Evolutionary conservation across 37 sponge, comb jelly and placozoan genomes (phyloP), one percentile per base, ranked within the genome.

Genomic region (Agelas oroides): DNA sequence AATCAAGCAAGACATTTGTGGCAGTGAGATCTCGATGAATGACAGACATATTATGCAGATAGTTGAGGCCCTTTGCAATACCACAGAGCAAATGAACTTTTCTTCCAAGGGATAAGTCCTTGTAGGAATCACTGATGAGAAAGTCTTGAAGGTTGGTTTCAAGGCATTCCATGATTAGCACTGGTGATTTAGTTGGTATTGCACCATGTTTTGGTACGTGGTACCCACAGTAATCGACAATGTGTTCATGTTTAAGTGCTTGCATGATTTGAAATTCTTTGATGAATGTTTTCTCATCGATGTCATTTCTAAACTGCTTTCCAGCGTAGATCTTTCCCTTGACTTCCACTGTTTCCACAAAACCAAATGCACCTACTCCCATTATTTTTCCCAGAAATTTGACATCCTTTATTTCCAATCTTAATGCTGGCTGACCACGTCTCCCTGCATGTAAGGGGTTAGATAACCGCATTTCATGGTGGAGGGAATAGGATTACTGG

Each of bases 1-100:
- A 2, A 34, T 68, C 13, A 19, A 68, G 28, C 19, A 68, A 31
- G 20, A 68, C 69, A 33, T 68, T 68, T 68, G 35, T 33, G 1
- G 69, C 69, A 2, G 69, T 68, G 69, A 68, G 69, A 31, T 68
- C 69, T 33, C 69, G 69, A 31, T 68, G 69, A 2, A 68, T 68
- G 2, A 68, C 35, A 27, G 34, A 19, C 34, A 11, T 37, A 31
- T 5, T 68, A 12, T 68, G 69, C 5, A 68, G 34, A 34, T 33
- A 33, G 1, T 68, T 6, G 8, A 68, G 69, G 20, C 69, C 69
- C 23, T 33, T 8, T 28, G 69, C 69, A 14, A 32, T 12, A 32
- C 28, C 69, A 33, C 2, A 5, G 2, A 68, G 69, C 46, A 3
- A 46, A 46, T 12, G 8, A 46, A 46, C 46, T 8, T 46, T 46